Evolutionary conservation across 2,797 vertebrate genomes (phyloP).

Genomic region (Orestias chungarensis): DNA sequence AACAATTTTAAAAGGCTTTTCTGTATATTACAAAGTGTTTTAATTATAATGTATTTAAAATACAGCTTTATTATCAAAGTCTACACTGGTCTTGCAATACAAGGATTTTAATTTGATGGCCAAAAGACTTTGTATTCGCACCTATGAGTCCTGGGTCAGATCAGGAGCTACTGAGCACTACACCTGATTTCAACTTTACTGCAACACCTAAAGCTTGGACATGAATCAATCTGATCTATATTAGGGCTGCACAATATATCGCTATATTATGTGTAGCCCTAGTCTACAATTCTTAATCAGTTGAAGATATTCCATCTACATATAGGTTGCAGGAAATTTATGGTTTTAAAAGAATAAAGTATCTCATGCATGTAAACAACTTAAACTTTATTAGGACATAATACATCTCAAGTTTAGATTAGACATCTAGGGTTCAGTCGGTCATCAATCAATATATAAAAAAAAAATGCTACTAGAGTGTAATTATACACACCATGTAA

Average conservation of each 20-base stretch:
- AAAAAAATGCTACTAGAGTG: not conserved
- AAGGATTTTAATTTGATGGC: not conserved
- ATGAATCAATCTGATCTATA: no score
- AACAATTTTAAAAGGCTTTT: constrained; percentile 52
- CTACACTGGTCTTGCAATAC: not conserved
- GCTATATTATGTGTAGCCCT: no score
- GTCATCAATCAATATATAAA: not conserved
- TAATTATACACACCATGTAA: not conserved
- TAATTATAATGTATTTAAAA: not conserved
- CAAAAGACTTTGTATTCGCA: not conserved
- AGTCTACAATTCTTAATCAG: not conserved
- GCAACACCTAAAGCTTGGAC: no score
- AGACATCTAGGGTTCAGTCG: not conserved
- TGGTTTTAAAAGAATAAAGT: not conserved
- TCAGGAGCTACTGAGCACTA: not conserved
- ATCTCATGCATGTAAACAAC: no score
- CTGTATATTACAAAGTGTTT: no score
- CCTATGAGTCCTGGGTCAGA: not conserved
- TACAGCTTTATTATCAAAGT: not conserved
- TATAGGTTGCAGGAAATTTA: not conserved
- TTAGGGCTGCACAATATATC: no score
- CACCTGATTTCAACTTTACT: not conserved
- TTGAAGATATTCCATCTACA: not conserved
- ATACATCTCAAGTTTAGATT: not conserved
- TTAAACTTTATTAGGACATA: no score